Evolutionary conservation across 2,113 vertebrate species (phyloP).

Genomic region (Sula dactylatra): DNA sequence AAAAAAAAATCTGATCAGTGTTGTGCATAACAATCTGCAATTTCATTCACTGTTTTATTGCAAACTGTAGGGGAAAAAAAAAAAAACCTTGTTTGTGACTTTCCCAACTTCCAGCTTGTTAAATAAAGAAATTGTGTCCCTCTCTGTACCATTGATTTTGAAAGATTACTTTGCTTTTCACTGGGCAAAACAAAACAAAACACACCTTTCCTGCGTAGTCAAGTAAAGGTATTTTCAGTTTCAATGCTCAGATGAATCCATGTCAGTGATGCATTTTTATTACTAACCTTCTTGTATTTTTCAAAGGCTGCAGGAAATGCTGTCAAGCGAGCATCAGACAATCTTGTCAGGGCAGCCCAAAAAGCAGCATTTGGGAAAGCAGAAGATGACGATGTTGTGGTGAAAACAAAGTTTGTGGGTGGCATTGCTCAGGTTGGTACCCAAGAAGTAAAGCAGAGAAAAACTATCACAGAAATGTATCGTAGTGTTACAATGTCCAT

Average conservation of each 20-base stretch:
- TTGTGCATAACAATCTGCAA: not conserved
- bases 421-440: constrained; percentile 95
- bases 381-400: constrained; percentile 91
- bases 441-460: not conserved
- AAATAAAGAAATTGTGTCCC: not conserved
- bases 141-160: not conserved
- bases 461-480: not conserved
- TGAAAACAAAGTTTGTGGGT: constrained; percentile 97
- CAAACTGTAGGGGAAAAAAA: not conserved
- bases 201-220: not conserved
- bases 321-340: constrained; percentile 98
- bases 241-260: not conserved
- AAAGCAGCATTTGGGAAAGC: constrained; percentile 95
- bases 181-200: not conserved
- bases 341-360: constrained; percentile 95
- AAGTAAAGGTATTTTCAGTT: not conserved
- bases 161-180: not conserved
- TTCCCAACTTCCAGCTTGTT: not conserved
- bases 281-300: not conserved
- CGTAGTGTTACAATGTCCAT: not conserved
- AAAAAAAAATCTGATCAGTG: not conserved
- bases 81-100: not conserved
- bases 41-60: not conserved
- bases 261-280: not conserved
- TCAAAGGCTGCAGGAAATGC: constrained; percentile 92